phyloP scores from a whole-genome alignment of 2,113 vertebrate genomes.

The Equus quagga region DNA sequence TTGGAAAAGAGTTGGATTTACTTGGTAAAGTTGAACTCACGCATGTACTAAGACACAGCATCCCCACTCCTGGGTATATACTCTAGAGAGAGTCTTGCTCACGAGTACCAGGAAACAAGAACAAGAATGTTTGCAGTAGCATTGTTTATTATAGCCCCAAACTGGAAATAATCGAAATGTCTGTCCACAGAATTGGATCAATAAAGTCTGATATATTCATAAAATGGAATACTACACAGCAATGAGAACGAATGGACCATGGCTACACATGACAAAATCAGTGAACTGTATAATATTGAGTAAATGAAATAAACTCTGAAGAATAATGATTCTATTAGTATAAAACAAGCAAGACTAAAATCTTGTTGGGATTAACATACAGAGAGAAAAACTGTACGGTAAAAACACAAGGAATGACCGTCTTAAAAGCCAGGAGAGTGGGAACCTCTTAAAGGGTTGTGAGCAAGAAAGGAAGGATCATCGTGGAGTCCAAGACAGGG shows the following conservation, averaged over 20 bases:
- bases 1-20: not conserved
- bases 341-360: slow-evolving; percentile 7
- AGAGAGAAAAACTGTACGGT: not conserved
- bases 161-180: not conserved
- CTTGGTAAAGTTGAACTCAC: not conserved
- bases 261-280: not conserved
- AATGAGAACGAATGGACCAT: not conserved
- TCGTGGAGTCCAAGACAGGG: not conserved
- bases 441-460: not conserved
- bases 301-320: not conserved
- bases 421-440: not conserved
- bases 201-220: not conserved
- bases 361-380: not conserved
- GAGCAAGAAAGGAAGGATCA: not conserved
- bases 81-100: not conserved
- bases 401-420: not conserved
- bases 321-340: not conserved
- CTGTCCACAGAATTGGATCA: not conserved
- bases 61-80: not conserved
- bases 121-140: not conserved
- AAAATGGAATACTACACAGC: not conserved
- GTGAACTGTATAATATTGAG: not conserved
- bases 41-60: not conserved
- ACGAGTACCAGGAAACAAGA: not conserved
- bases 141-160: not conserved